phyloP scores from a whole-genome alignment of 2,797 vertebrate genomes.

The Sarcophilus harrisii region DNA sequence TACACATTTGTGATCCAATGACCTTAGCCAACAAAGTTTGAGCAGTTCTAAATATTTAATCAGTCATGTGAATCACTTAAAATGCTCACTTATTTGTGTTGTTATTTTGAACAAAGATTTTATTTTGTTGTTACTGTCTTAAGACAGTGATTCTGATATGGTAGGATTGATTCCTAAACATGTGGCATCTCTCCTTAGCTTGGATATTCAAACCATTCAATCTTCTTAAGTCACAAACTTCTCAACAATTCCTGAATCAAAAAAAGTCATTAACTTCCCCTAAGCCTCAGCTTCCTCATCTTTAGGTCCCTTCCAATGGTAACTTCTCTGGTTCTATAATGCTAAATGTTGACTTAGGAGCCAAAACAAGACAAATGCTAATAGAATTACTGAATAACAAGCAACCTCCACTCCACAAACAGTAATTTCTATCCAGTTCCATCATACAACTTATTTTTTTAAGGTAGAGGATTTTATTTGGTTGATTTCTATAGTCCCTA shows the following conservation, averaged over 20 bases:
- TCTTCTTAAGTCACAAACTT: slow-evolving; percentile 19
- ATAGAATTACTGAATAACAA: neutral
- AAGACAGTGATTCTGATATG: neutral
- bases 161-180: neutral
- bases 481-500: neutral
- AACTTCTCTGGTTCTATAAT: neutral
- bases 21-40: neutral
- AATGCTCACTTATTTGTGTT: neutral
- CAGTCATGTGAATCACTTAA: neutral
- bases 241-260: neutral
- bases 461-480: neutral
- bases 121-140: slow-evolving; percentile 8
- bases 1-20: neutral
- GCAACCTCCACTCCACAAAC: neutral
- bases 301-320: neutral
- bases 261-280: neutral
- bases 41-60: slow-evolving; percentile 4
- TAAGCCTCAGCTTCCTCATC: neutral
- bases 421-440: neutral
- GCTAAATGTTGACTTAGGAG: neutral
- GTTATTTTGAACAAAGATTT: slow-evolving; percentile 22
- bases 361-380: neutral
- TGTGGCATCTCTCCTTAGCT: neutral
- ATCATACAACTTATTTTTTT: neutral
- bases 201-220: neutral